Percentiles rank a stretch among this genome's conserved stretches.
Evolutionary conservation across 2,113 vertebrate genomes (phyloP).

Genomic region (Tor tambroides): DNA sequence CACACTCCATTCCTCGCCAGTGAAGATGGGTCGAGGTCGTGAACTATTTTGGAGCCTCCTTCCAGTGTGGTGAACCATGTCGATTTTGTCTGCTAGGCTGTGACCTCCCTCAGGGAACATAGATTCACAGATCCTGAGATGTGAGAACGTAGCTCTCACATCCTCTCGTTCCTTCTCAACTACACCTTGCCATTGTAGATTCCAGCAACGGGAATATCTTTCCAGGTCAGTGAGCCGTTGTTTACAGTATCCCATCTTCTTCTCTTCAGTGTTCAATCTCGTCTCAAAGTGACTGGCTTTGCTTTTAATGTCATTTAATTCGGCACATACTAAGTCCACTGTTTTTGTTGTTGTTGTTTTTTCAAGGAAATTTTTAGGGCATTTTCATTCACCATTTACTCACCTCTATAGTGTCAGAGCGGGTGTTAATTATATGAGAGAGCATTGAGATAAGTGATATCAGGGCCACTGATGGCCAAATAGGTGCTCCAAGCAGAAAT

Average conservation of each 20-base stretch:
- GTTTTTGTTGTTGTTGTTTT: no score
- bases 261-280: not conserved
- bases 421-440: not conserved
- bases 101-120: not conserved
- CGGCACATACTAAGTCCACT: not conserved
- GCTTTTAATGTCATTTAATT: not conserved
- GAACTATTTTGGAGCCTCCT: not conserved
- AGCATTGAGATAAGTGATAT: not conserved
- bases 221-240: not conserved
- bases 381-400: conserved; percentile 21
- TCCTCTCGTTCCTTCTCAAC: not conserved
- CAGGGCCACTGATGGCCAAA: no score
- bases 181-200: not conserved
- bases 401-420: not conserved
- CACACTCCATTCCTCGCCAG: not conserved
- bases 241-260: not conserved
- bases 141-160: not conserved
- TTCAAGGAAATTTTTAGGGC: not conserved
- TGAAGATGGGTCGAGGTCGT: not conserved
- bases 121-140: not conserved
- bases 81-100: not conserved
- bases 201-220: not conserved
- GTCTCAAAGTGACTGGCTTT: not conserved
- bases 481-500: no score
- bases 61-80: not conserved